These are phyloP conservation scores for Burhinus bistriatus DNA, from an alignment of 2,113 vertebrate genomes.

Conservation along the genomic window DNA sequence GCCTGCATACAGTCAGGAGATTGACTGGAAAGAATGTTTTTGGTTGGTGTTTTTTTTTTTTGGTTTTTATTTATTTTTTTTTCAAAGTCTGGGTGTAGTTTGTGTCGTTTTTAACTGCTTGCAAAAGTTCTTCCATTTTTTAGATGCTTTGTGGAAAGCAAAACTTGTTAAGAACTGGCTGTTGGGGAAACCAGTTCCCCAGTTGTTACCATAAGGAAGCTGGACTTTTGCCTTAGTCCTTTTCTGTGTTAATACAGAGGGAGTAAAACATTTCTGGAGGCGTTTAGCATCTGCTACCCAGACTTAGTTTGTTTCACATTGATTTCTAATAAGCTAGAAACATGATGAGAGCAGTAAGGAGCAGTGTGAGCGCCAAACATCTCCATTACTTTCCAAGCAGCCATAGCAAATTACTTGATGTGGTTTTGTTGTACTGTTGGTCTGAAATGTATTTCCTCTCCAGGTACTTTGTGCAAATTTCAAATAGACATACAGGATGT, in stretches of 20 bases:
- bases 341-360: neutral
- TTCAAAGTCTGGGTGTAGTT: neutral
- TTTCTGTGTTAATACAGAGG: neutral
- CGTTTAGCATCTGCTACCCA: neutral
- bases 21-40: neutral
- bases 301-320: neutral
- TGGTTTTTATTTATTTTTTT: neutral
- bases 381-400: neutral
- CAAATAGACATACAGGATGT: neutral
- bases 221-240: neutral
- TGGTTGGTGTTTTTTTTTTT: no score
- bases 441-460: neutral
- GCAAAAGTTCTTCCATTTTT: neutral
- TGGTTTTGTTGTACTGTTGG: neutral
- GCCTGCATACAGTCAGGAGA: neutral
- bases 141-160: neutral
- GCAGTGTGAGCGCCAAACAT: neutral
- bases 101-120: neutral
- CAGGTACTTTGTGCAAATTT: neutral
- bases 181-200: neutral
- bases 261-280: neutral
- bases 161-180: neutral
- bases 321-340: constrained; percentile 20
- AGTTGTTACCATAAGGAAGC: neutral
- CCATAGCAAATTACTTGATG: neutral